Conservation (phyloP, 2,113 vertebrate species). For the Limnothrissa miodon region DNA sequence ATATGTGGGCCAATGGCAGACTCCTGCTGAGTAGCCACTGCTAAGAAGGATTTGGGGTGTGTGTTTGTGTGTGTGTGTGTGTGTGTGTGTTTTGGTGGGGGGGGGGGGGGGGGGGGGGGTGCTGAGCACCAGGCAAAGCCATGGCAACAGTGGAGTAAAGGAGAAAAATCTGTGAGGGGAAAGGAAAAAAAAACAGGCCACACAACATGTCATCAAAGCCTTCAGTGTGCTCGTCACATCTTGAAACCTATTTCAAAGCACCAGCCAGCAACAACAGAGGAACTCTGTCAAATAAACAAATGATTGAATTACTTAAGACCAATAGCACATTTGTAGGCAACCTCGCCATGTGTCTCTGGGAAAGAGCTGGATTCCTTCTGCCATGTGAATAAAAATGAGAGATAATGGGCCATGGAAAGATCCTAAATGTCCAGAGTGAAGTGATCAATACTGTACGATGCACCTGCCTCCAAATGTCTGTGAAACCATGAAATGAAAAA, state of each 20-base stretch:
- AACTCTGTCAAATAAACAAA: background rate
- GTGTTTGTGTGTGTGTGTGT: too few relatives aligned
- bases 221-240: background rate
- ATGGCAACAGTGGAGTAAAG: background rate
- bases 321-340: background rate
- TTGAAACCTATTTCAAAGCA: background rate
- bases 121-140: background rate
- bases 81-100: too few relatives aligned
- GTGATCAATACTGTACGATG: background rate
- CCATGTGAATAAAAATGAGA: background rate
- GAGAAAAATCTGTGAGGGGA: background rate
- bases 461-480: background rate
- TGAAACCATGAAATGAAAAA: too few relatives aligned
- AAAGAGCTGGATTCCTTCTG: background rate
- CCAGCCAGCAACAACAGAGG: background rate
- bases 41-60: background rate
- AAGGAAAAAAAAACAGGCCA: background rate
- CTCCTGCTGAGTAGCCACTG: background rate
- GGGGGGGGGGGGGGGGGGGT: background rate
- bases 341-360: background rate
- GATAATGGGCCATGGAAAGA: background rate
- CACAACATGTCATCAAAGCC: background rate
- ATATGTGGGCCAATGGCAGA: constrained; percentile 9
- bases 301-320: background rate
- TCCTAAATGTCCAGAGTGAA: background rate